phyloP scores from a whole-genome alignment of 2,888 invertebrate species.

The Andricus quercusramuli region DNA sequence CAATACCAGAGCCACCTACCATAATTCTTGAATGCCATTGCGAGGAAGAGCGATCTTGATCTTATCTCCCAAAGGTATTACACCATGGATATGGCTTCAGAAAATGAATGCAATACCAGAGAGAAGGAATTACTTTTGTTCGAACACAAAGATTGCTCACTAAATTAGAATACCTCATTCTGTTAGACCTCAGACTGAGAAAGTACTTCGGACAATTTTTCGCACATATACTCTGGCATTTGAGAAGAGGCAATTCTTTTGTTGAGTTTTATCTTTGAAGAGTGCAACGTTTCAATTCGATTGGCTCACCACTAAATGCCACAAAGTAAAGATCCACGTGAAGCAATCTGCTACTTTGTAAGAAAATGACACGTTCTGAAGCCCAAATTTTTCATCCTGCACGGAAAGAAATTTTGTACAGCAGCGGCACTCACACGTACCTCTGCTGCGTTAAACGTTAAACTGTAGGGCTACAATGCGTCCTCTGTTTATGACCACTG shows the following conservation, averaged over 20 bases:
- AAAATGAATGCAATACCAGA: constrained; percentile 22
- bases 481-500: too few relatives aligned
- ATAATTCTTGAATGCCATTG: constrained; percentile 30
- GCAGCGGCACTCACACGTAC: too few relatives aligned
- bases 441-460: too few relatives aligned
- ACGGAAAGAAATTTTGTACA: too few relatives aligned
- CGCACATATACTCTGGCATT: neutral
- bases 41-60: constrained; percentile 27
- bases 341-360: neutral
- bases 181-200: neutral
- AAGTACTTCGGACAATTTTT: neutral
- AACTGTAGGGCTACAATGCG: too few relatives aligned
- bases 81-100: constrained; percentile 28
- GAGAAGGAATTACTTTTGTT: constrained; percentile 21
- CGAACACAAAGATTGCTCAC: constrained; percentile 6
- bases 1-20: constrained; percentile 25
- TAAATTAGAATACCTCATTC: constrained; percentile 10
- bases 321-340: neutral
- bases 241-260: too few relatives aligned
- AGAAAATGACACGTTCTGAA: neutral
- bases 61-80: constrained; percentile 34
- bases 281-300: neutral
- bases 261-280: neutral
- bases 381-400: neutral
- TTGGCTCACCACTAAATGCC: too few relatives aligned